phyloP scores from a whole-genome alignment of 2,888 invertebrate genomes.

The Muschampia staudingeri region DNA sequence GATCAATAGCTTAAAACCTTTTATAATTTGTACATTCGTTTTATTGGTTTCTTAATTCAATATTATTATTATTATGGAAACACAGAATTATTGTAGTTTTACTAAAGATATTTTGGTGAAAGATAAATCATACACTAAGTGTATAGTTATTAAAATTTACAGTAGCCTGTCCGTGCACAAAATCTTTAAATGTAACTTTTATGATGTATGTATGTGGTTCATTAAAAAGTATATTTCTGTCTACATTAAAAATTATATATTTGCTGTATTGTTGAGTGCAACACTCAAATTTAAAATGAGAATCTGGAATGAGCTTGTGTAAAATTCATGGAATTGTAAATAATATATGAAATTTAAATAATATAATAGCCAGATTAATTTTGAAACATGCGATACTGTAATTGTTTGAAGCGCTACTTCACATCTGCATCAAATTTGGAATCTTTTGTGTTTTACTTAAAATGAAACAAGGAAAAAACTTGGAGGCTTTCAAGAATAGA shows the following conservation, averaged over 20 bases:
- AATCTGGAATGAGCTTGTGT: conserved; percentile 33
- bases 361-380: neutral
- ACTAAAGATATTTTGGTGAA: conserved; percentile 17
- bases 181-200: neutral
- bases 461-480: too few relatives aligned
- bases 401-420: neutral
- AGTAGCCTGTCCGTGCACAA: conserved; percentile 12
- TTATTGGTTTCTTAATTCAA: neutral
- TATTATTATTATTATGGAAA: neutral
- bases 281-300: conserved; percentile 19
- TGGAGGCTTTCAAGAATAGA: too few relatives aligned
- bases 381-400: neutral
- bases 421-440: neutral
- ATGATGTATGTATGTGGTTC: neutral
- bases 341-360: conserved; percentile 11
- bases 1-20: too few relatives aligned
- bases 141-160: conserved; percentile 12
- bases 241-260: neutral
- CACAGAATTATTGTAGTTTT: neutral
- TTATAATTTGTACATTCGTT: neutral
- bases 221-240: conserved; percentile 12
- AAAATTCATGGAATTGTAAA: conserved; percentile 39
- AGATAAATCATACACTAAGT: conserved; percentile 21
- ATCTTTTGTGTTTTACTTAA: too few relatives aligned
- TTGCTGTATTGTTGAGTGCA: conserved; percentile 30